These are phyloP conservation scores for Dusona sp. DNA, from an alignment of 2,888 invertebrate genomes.

Conservation along the genomic window DNA sequence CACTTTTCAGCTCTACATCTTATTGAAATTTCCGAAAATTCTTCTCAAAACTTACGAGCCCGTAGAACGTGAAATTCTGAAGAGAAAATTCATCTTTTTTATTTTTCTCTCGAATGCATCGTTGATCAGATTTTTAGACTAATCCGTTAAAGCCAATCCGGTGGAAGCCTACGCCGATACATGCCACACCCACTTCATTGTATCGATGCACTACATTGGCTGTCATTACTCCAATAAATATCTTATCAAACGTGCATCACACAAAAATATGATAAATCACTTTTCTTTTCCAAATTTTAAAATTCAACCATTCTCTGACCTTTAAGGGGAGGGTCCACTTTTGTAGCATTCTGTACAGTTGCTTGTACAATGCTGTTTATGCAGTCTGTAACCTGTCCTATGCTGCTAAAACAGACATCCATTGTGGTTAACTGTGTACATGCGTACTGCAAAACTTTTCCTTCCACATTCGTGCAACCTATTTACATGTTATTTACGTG, in stretches of 20 bases:
- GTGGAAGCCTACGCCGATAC: neutral
- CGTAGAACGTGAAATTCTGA: neutral
- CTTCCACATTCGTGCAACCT: slow-evolving; percentile 4
- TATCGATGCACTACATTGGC: neutral
- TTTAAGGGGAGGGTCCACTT: neutral
- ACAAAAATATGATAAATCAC: neutral
- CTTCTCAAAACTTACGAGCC: neutral
- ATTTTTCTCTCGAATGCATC: neutral
- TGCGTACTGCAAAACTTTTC: slow-evolving; percentile 27
- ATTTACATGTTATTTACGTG: slow-evolving; percentile 1
- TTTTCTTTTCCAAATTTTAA: neutral
- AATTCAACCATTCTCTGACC: neutral
- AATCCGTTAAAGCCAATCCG: neutral
- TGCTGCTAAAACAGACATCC: slow-evolving; percentile 29
- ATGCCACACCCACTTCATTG: neutral
- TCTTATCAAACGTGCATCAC: neutral
- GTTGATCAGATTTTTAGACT: neutral
- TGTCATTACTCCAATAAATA: neutral
- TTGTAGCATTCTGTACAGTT: neutral
- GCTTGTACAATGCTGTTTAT: neutral
- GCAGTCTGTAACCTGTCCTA: slow-evolving; percentile 34
- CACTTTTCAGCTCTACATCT: slow-evolving; percentile 1
- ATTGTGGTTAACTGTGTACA: slow-evolving; percentile 55
- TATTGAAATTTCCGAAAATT: neutral
- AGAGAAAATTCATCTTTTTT: neutral